Conservation (phyloP, 2,113 vertebrate species). For the Sturnus vulgaris region DNA sequence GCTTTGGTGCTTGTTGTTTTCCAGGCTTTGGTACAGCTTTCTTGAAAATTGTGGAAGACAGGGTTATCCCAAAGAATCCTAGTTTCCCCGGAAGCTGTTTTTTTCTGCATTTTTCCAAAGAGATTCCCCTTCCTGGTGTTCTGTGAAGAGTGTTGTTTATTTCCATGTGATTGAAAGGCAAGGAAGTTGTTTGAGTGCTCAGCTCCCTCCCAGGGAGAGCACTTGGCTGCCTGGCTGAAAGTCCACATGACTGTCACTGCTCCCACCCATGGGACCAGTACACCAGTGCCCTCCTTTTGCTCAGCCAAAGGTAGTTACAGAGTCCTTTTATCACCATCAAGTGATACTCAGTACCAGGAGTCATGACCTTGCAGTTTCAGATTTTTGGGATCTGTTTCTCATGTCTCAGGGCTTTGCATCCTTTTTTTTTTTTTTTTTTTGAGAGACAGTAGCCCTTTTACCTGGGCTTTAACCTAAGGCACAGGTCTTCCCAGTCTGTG, state of each 20-base stretch:
- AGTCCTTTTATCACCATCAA: not conserved
- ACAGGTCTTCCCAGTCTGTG: not conserved
- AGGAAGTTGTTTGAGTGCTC: not conserved
- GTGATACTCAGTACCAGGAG: not conserved
- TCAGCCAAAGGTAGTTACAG: not conserved
- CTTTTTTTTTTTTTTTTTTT: not conserved
- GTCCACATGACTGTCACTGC: accelerated
- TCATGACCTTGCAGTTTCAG: not conserved
- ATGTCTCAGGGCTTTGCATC: not conserved
- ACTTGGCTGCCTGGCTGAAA: not conserved
- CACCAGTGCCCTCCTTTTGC: not conserved
- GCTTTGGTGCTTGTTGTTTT: not conserved
- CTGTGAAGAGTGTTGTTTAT: not conserved
- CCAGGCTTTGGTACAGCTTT: not conserved
- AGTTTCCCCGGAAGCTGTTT: not conserved
- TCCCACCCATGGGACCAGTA: not conserved
- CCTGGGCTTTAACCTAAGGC: not conserved
- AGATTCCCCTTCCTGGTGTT: not conserved
- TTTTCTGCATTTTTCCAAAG: not conserved
- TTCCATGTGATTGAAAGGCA: not conserved
- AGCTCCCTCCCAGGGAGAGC: not conserved
- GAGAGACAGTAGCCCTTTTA: not conserved
- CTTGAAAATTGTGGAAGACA: not conserved
- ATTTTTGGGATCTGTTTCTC: not conserved
- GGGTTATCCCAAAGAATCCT: not conserved